Conservation (phyloP, 2,113 vertebrate species). For the Microcebus jonahi region DNA sequence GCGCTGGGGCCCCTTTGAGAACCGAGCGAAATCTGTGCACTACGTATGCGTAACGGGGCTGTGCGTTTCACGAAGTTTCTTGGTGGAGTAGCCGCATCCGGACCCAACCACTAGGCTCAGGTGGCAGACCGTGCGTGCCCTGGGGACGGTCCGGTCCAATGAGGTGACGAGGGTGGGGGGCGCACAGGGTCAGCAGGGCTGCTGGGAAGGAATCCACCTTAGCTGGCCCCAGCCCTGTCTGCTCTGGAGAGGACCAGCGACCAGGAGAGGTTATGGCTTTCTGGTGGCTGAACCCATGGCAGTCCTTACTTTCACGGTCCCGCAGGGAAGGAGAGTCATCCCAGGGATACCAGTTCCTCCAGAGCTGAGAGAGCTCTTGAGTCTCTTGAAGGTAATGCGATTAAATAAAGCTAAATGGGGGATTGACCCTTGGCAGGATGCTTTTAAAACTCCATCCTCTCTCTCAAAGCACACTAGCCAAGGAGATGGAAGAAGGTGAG, state of each 20-base stretch:
- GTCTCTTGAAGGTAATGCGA: background rate
- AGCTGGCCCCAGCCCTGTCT: background rate
- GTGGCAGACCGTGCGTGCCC: background rate
- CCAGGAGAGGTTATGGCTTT: background rate
- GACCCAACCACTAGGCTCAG: background rate
- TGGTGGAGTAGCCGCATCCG: background rate
- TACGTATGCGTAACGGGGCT: background rate
- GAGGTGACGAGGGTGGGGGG: rapidly evolving
- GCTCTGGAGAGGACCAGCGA: background rate
- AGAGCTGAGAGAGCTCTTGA: background rate
- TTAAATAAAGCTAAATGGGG: background rate
- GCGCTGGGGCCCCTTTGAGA: background rate
- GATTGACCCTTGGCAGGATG: background rate
- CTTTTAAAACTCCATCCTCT: background rate
- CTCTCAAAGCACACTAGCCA: background rate
- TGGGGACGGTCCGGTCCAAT: background rate
- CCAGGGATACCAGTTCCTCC: background rate
- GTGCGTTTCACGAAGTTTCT: background rate
- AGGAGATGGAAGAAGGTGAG: background rate
- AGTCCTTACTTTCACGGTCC: background rate
- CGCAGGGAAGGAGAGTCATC: background rate
- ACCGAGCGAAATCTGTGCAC: background rate
- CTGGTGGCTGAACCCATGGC: background rate
- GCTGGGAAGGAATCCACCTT: background rate
- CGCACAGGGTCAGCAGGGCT: background rate